These are phyloP conservation scores for Apostichopus parvimensis DNA, from an alignment of 35 echinoderm and acorn worm genomes.

Conservation along the genomic window DNA sequence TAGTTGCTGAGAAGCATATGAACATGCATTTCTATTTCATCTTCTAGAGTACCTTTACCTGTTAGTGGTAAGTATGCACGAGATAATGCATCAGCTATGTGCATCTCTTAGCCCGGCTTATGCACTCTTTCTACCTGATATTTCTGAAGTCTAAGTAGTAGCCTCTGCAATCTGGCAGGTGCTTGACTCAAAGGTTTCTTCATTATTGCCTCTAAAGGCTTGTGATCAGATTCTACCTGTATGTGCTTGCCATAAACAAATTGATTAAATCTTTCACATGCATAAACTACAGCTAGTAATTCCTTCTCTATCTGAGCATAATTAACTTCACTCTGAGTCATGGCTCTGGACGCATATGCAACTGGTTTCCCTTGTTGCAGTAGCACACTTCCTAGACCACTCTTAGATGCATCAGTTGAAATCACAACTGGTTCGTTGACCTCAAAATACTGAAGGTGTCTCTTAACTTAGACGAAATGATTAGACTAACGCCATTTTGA, in stretches of 20 bases:
- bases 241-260: slow-evolving; percentile 44
- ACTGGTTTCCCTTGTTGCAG: slow-evolving; percentile 64
- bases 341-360: slow-evolving; percentile 49
- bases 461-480: no score
- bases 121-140: slow-evolving; percentile 39
- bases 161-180: slow-evolving; percentile 43
- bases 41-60: background rate
- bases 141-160: slow-evolving; percentile 55
- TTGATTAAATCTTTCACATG: slow-evolving; percentile 58
- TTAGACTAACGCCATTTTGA: no score
- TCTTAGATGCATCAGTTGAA: slow-evolving; percentile 33
- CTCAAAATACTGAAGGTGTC: slow-evolving; percentile 53
- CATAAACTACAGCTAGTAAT: slow-evolving; percentile 13
- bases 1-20: background rate
- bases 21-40: slow-evolving; percentile 32
- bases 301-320: slow-evolving; percentile 64
- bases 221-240: slow-evolving; percentile 50
- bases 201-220: slow-evolving; percentile 62
- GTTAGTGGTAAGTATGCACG: slow-evolving; percentile 22
- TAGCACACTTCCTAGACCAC: slow-evolving; percentile 53
- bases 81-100: slow-evolving; percentile 61
- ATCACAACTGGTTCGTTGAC: slow-evolving; percentile 34
- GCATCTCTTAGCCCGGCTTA: slow-evolving; percentile 50
- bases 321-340: slow-evolving; percentile 30
- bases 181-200: slow-evolving; percentile 56